These are phyloP conservation scores for Tetrapedia diversipes DNA, from an alignment of 2,888 invertebrate genomes.

Conservation along the genomic window DNA sequence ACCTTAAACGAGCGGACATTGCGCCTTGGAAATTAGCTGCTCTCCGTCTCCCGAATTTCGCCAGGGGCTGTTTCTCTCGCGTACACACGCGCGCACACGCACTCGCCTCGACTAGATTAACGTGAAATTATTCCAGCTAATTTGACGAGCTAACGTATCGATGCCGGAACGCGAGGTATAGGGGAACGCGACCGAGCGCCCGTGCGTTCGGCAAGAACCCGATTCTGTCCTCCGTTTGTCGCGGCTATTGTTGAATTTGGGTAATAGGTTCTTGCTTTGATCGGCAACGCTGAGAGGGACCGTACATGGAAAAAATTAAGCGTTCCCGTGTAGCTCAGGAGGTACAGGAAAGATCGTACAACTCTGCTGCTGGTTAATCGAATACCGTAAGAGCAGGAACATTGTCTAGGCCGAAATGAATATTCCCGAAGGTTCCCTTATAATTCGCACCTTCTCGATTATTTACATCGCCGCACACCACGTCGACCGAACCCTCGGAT, in stretches of 20 bases:
- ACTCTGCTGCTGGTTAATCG: conserved; percentile 29
- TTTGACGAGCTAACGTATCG: conserved; percentile 4
- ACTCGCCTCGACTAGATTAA: not conserved
- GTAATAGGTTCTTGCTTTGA: no score
- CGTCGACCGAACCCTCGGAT: not conserved
- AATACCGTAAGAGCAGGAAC: conserved; percentile 22
- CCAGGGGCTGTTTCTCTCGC: not conserved
- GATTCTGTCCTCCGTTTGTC: no score
- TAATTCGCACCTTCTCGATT: conserved; percentile 49
- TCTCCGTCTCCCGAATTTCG: conserved; percentile 2
- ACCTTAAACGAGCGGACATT: conserved; percentile 25
- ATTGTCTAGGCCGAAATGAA: conserved; percentile 11
- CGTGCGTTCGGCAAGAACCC: no score
- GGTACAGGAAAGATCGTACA: conserved; percentile 10
- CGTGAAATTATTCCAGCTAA: conserved; percentile 14
- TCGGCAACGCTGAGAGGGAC: not conserved
- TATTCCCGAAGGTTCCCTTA: conserved; percentile 30
- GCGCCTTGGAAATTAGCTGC: conserved; percentile 16
- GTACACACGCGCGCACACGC: no score
- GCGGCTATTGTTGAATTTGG: no score
- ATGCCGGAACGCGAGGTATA: not conserved
- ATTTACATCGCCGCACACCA: conserved; percentile 27
- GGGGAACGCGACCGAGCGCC: not conserved
- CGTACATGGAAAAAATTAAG: not conserved
- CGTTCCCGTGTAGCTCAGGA: not conserved